Evolutionary conservation across 2,113 vertebrate genomes (phyloP), one percentile per base, ranked within the genome.

Genomic region (Lethenteron camtschaticum): DNA sequence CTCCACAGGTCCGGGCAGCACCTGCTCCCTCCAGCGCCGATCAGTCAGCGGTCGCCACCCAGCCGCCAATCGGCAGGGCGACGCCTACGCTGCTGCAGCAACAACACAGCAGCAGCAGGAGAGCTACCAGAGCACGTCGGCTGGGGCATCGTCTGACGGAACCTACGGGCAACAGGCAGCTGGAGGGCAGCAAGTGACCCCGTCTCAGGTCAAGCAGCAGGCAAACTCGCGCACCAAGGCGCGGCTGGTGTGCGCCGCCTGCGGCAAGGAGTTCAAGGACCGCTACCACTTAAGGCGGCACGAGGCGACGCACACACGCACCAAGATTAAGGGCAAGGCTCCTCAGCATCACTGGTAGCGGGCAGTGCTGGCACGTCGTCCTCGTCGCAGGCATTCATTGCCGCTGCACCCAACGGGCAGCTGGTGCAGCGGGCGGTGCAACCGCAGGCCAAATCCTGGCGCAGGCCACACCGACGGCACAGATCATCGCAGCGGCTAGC

Each of bases 211-310:
- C 41, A 41, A 41, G 63, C 63, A 66, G 9, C 63, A 66, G 63
- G 24, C 63, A 66, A 66, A 66, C 63, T 24, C 63, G 24, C n/a
- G 63, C 41, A 86, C 86, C 75, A 96, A 95, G 83, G 96, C 92
- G 56, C 91, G 90, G 58, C 95, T 95, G 78, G 86, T 95, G 77
- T 97, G 91, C 73, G 88, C 87, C 76, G 96, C 95, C 80, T 97
- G 92, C 81, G 90, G 85, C 84, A 97, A 97, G 82, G 89, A 90
- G 74, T 97, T 97, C 81, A 86, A 90, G 76, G 92, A 96, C 83
- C 96, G 92, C 80, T 97, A 96, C 80, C 92, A 97, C 80, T 82
- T 97, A 78, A 85, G 92, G 74, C 86, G 91, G 76, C 92, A 97
- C 0, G 89, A 95, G 76, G 95, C 89, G 74, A 95, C 89, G 80